These are phyloP conservation scores for Hesperia comma DNA, from an alignment of 2,888 invertebrate species.

Conservation along the genomic window DNA sequence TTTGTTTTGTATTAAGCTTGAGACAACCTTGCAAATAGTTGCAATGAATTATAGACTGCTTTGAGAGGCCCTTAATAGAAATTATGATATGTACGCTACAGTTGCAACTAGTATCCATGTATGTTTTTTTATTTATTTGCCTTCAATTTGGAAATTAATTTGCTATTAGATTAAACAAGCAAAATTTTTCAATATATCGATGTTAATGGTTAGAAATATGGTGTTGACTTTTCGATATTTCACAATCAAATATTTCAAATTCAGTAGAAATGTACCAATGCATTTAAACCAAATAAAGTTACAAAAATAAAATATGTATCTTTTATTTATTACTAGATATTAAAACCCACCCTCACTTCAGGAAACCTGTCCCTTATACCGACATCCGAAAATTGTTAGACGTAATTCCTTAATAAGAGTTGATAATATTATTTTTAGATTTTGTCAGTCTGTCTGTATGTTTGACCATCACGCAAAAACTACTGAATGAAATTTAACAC, in stretches of 20 bases:
- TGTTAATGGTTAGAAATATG: not conserved
- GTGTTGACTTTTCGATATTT: not conserved
- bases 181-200: not conserved
- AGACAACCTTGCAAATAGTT: not conserved
- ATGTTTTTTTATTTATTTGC: not conserved
- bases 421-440: no score
- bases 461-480: no score
- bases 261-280: conserved; percentile 55
- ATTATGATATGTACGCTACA: not conserved
- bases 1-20: conserved; percentile 11
- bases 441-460: no score
- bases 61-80: not conserved
- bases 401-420: no score
- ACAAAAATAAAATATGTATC: conserved; percentile 42
- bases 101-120: not conserved
- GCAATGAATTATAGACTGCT: not conserved
- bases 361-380: no score
- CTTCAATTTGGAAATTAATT: not conserved
- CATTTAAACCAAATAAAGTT: conserved; percentile 63
- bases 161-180: no score
- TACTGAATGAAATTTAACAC: no score
- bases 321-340: conserved; percentile 39
- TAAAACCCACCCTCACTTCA: no score
- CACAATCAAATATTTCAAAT: conserved; percentile 22
- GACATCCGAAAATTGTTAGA: no score